Conservation (phyloP, 2,113 vertebrate species). For the Neogale vison region DNA sequence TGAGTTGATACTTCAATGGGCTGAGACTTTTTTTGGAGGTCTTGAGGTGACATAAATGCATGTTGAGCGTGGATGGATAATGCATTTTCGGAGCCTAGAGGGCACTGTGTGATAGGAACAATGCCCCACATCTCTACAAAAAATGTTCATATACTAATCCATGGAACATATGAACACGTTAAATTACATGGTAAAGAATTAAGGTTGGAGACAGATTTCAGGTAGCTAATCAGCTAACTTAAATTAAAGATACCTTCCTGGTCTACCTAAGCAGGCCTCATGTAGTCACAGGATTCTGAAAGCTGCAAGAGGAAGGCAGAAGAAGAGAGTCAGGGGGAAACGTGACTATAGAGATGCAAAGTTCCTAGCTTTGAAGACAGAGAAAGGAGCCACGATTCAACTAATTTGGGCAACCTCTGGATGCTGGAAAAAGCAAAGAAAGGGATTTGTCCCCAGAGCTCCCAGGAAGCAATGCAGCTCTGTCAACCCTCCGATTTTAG, state of each 20-base stretch:
- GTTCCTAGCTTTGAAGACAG: not conserved
- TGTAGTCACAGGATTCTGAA: not conserved
- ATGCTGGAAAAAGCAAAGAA: not conserved
- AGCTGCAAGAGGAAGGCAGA: not conserved
- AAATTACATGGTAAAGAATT: not conserved
- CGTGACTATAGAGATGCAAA: fast-evolving
- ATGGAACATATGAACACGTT: fast-evolving
- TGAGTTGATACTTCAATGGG: not conserved
- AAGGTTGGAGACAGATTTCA: not conserved
- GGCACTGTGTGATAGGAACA: not conserved
- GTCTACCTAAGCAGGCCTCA: not conserved
- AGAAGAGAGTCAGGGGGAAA: not conserved
- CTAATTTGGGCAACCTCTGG: not conserved
- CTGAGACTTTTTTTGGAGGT: not conserved
- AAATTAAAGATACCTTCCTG: not conserved
- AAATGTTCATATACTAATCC: not conserved
- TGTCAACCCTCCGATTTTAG: not conserved
- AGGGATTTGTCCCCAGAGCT: not conserved
- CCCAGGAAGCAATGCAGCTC: not conserved
- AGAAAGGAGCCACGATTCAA: too few species aligned
- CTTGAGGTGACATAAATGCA: not conserved
- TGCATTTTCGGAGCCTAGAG: not conserved
- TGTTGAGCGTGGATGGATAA: not conserved
- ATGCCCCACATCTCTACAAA: fast-evolving
- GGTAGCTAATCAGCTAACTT: not conserved